Percentiles rank a stretch among this genome's conserved stretches.
Conservation (phyloP, 2,113 vertebrate genomes). For the Eublepharis macularius region DNA sequence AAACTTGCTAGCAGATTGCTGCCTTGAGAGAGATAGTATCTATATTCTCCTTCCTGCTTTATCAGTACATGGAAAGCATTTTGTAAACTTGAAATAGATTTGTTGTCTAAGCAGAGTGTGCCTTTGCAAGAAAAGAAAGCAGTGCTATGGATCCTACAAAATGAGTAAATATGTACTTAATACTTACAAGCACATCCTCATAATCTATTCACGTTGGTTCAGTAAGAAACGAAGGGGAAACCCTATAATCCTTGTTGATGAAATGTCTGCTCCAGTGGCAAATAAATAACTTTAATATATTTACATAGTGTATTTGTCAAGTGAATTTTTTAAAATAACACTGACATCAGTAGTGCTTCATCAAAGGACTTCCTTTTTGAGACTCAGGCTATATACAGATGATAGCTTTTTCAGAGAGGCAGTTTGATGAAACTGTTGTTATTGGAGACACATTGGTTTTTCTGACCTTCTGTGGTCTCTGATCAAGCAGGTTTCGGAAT, state of each 20-base stretch:
- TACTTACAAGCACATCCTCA: background rate
- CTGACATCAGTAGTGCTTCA: background rate
- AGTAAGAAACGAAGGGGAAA: background rate
- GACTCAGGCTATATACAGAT: background rate
- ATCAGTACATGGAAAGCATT: slow-evolving; percentile 36
- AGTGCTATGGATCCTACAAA: background rate
- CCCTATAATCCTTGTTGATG: background rate
- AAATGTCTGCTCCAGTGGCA: background rate
- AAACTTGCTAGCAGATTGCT: slow-evolving; percentile 45
- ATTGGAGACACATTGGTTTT: background rate
- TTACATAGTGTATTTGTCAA: background rate
- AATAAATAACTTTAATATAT: background rate
- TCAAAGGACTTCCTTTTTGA: fast-evolving
- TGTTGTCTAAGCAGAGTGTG: background rate
- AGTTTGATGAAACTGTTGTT: background rate
- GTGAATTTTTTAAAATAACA: background rate
- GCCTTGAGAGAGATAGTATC: slow-evolving; percentile 44
- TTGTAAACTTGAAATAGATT: slow-evolving; percentile 59
- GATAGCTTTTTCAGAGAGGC: background rate
- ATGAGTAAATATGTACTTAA: background rate
- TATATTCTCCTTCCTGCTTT: slow-evolving; percentile 35
- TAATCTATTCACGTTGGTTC: fast-evolving
- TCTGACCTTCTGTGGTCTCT: background rate
- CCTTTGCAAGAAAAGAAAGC: slow-evolving; percentile 24
- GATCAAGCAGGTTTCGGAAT: background rate